A percentile compares a stretch with the other conserved stretches of the same genome.
Evolutionary conservation across 2,888 invertebrate species (phyloP).

Genomic region (Rhaphigaster nebulosa): DNA sequence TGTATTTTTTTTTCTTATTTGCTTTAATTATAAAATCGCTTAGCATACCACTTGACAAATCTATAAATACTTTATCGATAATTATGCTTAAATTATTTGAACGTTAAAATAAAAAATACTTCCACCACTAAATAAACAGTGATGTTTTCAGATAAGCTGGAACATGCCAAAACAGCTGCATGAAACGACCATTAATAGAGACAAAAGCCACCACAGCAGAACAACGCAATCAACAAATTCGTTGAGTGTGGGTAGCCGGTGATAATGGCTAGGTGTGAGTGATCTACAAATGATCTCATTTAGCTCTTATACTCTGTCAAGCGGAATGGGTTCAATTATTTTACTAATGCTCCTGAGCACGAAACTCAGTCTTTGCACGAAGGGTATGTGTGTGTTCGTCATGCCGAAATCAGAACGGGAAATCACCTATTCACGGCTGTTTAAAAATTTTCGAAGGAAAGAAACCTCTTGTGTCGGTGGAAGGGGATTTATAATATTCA

Average conservation of each 20-base stretch:
- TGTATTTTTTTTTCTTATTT: no score
- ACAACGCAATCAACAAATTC: slow-evolving; percentile 25
- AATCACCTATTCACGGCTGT: not conserved
- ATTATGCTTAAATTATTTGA: no score
- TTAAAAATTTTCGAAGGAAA: not conserved
- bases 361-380: not conserved
- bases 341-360: not conserved
- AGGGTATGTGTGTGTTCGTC: not conserved
- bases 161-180: not conserved
- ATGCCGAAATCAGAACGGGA: not conserved
- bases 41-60: no score
- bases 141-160: no score
- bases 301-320: not conserved
- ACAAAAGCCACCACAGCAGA: not conserved
- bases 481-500: no score
- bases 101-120: no score
- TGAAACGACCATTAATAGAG: not conserved
- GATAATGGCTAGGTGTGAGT: not conserved
- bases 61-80: no score
- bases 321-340: slow-evolving; percentile 8
- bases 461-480: no score
- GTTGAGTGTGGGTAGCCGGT: not conserved
- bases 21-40: no score
- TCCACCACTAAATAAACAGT: no score
- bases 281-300: slow-evolving; percentile 35